phyloP scores from a whole-genome alignment of 2,888 invertebrate genomes.

The Allygus modestus region DNA sequence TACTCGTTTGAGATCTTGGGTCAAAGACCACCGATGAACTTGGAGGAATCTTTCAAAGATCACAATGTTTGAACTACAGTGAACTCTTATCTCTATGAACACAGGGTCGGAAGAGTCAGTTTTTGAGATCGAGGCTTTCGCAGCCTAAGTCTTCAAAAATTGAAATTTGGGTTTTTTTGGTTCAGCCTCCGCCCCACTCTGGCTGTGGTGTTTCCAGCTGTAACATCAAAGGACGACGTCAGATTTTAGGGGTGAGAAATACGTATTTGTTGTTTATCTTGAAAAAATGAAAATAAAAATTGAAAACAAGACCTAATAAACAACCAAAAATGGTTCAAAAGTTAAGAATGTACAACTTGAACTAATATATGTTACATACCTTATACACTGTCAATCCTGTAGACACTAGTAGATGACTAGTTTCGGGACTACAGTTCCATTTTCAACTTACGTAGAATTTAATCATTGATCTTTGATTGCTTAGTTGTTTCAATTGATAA shows the following conservation, averaged over 20 bases:
- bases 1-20: not conserved
- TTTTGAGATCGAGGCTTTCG: constrained; percentile 35
- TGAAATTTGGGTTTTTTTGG: constrained; percentile 21
- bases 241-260: not conserved
- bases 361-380: no score
- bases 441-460: no score
- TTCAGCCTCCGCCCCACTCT: constrained; percentile 9
- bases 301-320: no score
- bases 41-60: constrained; percentile 18
- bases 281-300: no score
- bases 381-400: no score
- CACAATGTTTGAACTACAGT: constrained; percentile 19
- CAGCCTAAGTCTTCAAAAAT: constrained; percentile 15
- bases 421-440: no score
- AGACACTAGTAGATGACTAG: no score
- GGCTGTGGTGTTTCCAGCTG: not conserved
- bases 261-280: no score
- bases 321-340: no score
- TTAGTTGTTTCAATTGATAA: no score
- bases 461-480: no score
- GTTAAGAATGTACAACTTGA: no score
- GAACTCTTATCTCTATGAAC: constrained; percentile 41
- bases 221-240: not conserved
- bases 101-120: not conserved
- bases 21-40: not conserved